Base-by-base conservation (phyloP, 2,888 invertebrate species). In the Lithodes maja region DNA sequence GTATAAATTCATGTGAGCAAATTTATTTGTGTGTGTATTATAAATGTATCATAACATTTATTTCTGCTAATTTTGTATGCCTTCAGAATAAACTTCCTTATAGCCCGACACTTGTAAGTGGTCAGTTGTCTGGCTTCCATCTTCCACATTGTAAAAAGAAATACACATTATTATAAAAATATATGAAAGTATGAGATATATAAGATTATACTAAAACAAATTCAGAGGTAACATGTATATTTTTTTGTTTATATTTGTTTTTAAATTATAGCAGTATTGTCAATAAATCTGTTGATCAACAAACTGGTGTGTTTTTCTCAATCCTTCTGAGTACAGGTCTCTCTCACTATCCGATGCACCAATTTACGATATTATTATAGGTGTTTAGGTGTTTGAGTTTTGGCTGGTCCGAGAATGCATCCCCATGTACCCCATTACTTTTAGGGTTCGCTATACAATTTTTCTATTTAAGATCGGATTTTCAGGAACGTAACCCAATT, bases 271-370 rank as follows among this genome's bases (percentile, higher is more conserved):
- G 49, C 5, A 74, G n/a, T 17, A 54, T 9, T 75, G 74, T 75
- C 83, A 71, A 53, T 75, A 83, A 83, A 83, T 83, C 75, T 75
- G 71, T 75, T 74, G 82, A 54, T 82, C 50, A 9, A 82, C 52
- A 82, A 69, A 49, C 50, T 49, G 33, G n/a, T 33, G 52, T 83
- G 1, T 33, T 53, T 55, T 54, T 7, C 61, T 61, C 61, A 61
- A 33, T 33, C 33, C 33, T 33, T 33, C 33, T 33, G 33, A 33
- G 33, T 33, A 33, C 33, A 33, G 33, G 33, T 33, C 33, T 33
- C 61, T 12, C 61, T 61, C 7, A 61, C 61, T 61, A 61, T 5
- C 5, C 61, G 61, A 61, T 5, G 12, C 5, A 61, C 61, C 12
- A 61, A 61, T 12, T 7, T 7, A 61, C 33, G 33, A 33, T 33